Evolutionary conservation across 1,140 invertebrate species (phyloP).

Genomic region (Drosophila obscura): DNA sequence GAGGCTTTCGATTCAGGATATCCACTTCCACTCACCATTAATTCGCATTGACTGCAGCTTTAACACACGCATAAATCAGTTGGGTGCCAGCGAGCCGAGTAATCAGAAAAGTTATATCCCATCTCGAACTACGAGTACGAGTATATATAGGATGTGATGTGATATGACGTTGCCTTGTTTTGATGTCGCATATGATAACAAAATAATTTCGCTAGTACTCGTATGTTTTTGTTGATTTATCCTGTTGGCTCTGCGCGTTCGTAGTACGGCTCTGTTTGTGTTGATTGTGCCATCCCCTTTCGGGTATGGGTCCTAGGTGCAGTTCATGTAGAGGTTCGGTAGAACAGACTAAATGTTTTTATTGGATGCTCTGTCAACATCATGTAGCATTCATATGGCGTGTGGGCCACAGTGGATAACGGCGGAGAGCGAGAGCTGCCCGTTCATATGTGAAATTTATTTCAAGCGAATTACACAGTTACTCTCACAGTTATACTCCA

Average conservation of each 20-base stretch:
- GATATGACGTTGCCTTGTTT: conserved; percentile 31
- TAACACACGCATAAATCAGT: conserved; percentile 43
- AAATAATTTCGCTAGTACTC: conserved; percentile 56
- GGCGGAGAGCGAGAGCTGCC: conserved; percentile 1
- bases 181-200: conserved; percentile 63
- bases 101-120: conserved; percentile 42
- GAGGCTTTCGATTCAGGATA: not conserved
- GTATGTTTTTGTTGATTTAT: conserved; percentile 62
- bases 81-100: conserved; percentile 14
- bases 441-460: conserved; percentile 51
- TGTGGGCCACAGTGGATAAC: conserved; percentile 5
- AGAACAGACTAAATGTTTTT: conserved; percentile 56
- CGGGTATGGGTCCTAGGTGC: conserved; percentile 20
- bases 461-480: conserved; percentile 37
- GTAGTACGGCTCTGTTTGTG: conserved; percentile 20
- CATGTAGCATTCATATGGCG: conserved; percentile 36
- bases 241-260: conserved; percentile 37
- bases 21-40: not conserved
- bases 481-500: not conserved
- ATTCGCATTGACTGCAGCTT: not conserved
- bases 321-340: too few relatives aligned
- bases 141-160: too few relatives aligned
- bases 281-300: conserved; percentile 14
- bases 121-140: not conserved
- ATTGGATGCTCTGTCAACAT: conserved; percentile 66